Evolutionary conservation across 1,140 invertebrate genomes (phyloP).

Genomic region (Phthorimaea operculella): DNA sequence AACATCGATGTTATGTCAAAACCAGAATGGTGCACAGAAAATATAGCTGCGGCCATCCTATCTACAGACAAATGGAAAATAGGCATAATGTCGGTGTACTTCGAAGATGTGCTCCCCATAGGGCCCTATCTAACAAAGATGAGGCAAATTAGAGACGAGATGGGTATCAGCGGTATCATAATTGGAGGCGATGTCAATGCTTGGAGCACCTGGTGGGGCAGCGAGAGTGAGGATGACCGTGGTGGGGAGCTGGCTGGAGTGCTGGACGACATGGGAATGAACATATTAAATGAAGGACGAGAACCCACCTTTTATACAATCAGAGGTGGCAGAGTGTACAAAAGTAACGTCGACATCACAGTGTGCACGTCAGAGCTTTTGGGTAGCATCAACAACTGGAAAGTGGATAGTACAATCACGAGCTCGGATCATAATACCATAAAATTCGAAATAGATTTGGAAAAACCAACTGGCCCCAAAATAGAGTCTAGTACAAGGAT

Average conservation of each 20-base stretch:
- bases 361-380: not conserved
- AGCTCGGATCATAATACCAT: not conserved
- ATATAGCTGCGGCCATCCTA: too few species aligned
- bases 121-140: not conserved
- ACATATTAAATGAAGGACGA: slow-evolving; percentile 7
- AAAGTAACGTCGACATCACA: not conserved
- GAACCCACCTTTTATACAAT: not conserved
- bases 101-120: not conserved
- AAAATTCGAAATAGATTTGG: not conserved
- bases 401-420: not conserved
- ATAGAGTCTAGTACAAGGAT: too few species aligned
- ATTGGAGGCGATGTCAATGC: slow-evolving; percentile 11
- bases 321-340: not conserved
- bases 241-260: slow-evolving; percentile 6
- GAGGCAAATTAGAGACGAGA: too few species aligned
- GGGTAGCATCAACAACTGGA: not conserved
- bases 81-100: too few species aligned
- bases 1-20: too few species aligned
- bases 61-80: too few species aligned
- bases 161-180: too few species aligned
- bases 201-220: slow-evolving; percentile 7
- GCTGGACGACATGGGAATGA: not conserved
- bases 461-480: slow-evolving; percentile 8
- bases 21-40: too few species aligned
- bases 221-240: slow-evolving; percentile 3